These are phyloP conservation scores for Conopomorpha cramerella DNA, from an alignment of 1,140 invertebrate genomes.

Conservation along the genomic window DNA sequence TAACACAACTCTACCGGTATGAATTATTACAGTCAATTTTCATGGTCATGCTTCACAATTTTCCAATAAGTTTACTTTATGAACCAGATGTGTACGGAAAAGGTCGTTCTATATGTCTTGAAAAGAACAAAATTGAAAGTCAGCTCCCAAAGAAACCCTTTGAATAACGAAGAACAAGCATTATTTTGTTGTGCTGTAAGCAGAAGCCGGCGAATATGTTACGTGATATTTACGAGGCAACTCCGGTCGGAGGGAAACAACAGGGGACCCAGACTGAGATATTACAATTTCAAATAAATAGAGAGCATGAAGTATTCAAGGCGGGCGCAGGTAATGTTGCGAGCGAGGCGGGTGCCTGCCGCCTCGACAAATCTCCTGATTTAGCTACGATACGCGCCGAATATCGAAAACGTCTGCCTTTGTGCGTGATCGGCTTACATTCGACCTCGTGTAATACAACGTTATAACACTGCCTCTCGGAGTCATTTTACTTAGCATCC, in stretches of 20 bases:
- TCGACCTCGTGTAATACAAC: no score
- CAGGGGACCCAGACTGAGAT: conserved; percentile 42
- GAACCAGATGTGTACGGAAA: no score
- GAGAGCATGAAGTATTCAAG: conserved; percentile 52
- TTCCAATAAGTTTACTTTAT: no score
- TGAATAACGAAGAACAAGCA: conserved; percentile 21
- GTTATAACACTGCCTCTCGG: no score
- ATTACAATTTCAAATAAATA: conserved; percentile 58
- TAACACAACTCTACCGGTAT: no score
- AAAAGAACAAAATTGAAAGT: no score
- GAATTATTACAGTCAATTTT: no score
- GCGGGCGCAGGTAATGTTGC: conserved; percentile 45
- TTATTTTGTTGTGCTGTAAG: conserved; percentile 30
- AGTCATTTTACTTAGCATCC: no score
- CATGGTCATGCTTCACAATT: no score
- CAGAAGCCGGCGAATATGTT: conserved; percentile 28
- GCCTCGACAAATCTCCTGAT: conserved; percentile 55
- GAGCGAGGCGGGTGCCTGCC: conserved; percentile 32
- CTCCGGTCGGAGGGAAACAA: conserved; percentile 38
- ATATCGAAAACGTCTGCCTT: conserved; percentile 48
- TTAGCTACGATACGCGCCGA: conserved; percentile 48
- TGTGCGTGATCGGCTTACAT: conserved; percentile 50
- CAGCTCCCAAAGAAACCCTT: conserved; percentile 10
- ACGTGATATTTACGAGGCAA: conserved; percentile 41
- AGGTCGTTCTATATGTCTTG: no score